Evolutionary conservation across 2,888 invertebrate species (phyloP).

Genomic region (Neoscelio sp.): DNA sequence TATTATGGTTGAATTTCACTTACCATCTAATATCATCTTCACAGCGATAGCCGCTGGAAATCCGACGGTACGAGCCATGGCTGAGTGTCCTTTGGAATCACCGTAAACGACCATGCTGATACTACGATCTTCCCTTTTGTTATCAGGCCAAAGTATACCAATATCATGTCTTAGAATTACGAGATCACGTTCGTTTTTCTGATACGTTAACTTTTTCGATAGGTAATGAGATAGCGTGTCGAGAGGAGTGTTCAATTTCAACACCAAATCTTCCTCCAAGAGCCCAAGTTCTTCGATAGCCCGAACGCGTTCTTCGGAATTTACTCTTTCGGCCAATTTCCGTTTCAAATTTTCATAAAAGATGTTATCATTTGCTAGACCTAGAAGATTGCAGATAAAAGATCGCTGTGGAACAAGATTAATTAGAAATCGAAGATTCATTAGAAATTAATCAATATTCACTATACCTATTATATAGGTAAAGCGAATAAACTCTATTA

Average conservation of each 20-base stretch:
- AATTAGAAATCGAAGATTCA: conserved; percentile 18
- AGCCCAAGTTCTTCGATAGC: conserved; percentile 94
- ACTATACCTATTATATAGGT: too few relatives aligned
- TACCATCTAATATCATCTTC: conserved; percentile 98
- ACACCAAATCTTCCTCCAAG: conserved; percentile 91
- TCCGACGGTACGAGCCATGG: conserved; percentile 98
- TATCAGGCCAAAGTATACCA: conserved; percentile 96
- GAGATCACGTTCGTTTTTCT: conserved; percentile 94
- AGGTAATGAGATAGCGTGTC: conserved; percentile 97
- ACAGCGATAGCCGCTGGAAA: conserved; percentile 98
- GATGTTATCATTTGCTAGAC: conserved; percentile 92
- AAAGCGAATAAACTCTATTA: too few relatives aligned
- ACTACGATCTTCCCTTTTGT: conserved; percentile 90
- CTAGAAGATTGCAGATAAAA: conserved; percentile 93
- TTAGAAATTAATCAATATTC: background rate
- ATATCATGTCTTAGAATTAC: conserved; percentile 97
- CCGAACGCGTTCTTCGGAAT: conserved; percentile 88
- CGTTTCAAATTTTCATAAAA: conserved; percentile 97
- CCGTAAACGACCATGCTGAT: conserved; percentile 97
- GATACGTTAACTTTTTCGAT: conserved; percentile 90
- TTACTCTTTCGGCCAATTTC: conserved; percentile 92
- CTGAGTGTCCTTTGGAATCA: conserved; percentile 92
- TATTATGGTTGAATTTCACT: conserved; percentile 66
- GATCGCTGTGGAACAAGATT: conserved; percentile 86
- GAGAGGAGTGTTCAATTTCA: conserved; percentile 93